Conservation (phyloP, 2,888 invertebrate genomes). For the Tigriopus californicus region DNA sequence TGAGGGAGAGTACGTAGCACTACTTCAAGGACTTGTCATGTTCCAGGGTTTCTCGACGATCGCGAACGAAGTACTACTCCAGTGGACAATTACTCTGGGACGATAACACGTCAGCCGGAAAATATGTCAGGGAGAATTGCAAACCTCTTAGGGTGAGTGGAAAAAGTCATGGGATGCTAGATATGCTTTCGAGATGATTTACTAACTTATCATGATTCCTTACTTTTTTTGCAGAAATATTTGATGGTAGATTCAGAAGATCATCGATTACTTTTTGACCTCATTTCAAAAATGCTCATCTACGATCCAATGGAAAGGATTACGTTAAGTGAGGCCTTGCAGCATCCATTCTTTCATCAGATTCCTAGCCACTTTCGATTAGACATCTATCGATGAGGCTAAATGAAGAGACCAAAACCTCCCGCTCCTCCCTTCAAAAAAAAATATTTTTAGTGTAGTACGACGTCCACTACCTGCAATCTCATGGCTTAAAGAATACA, state of each 20-base stretch:
- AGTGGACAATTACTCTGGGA: constrained; percentile 97
- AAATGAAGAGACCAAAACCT: neutral
- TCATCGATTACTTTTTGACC: constrained; percentile 76
- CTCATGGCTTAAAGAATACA: too few species aligned
- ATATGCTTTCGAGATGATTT: neutral
- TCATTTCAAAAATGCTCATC: constrained; percentile 85
- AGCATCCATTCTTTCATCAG: constrained; percentile 41
- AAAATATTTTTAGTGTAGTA: neutral
- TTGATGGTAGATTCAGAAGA: constrained; percentile 50
- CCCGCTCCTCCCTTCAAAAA: neutral
- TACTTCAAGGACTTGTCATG: neutral
- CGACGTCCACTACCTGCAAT: too few species aligned
- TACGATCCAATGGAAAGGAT: constrained; percentile 84
- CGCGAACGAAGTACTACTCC: constrained; percentile 81
- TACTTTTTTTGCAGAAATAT: constrained; percentile 11
- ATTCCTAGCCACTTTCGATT: constrained; percentile 58
- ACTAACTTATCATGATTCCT: neutral
- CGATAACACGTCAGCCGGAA: constrained; percentile 83
- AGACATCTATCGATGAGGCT: constrained; percentile 17
- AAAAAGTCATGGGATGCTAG: too few species aligned
- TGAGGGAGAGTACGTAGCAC: too few species aligned
- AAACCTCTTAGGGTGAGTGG: constrained; percentile 70
- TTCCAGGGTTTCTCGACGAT: constrained; percentile 55
- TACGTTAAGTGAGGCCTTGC: constrained; percentile 57
- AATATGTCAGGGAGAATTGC: constrained; percentile 95